Base-by-base conservation (phyloP, 2,888 invertebrate genomes). In the Xanthia togata region DNA sequence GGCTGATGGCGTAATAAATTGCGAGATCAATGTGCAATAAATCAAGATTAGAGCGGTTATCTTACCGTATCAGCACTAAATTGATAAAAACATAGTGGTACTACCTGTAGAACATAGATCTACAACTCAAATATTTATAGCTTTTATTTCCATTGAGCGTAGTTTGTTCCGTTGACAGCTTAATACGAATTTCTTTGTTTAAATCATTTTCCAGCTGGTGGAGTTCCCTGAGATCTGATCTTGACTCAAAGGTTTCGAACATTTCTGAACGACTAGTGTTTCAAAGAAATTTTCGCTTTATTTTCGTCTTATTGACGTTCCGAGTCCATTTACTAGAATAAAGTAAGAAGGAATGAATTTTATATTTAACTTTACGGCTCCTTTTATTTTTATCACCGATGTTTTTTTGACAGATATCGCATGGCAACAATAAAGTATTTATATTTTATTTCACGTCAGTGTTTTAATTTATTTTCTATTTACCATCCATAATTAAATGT, bases 21-120 rank as follows among this genome's bases (percentile, higher is more conserved):
- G 89, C 78, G 83, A 87, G 88, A 89, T 89, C 88, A 89, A 85
- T 90, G 86, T 87, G 89, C 90, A 87, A 92, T 92, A 92, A 90
- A 93, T 92, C 92, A 92, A 89, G 90, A 92, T 92, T 90, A 92
- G 79, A 81, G 68, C 82, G 85, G 87, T 87, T 90, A 91, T 89
- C 88, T 88, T 73, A 75, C 78, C 70, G 80, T 87, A 88, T 90
- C 87, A 84, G 84, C 85, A 90, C 90, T 91, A 87, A 86, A 88
- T 90, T 87, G 92, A 90, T 91, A 91, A 92, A 86, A 88, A 82
- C 73, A 76, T 82, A 72, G 73, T 73, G 67, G 55, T 76, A 79
- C 73, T 76, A 79, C 73, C 76, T 82, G 64, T 70, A 71, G 73
- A 68, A 62, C 53, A 53, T 70, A 65, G 69, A 67, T 77, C 57